Conservation (phyloP, 2,113 vertebrate species). For the Callopanchax toddi region DNA sequence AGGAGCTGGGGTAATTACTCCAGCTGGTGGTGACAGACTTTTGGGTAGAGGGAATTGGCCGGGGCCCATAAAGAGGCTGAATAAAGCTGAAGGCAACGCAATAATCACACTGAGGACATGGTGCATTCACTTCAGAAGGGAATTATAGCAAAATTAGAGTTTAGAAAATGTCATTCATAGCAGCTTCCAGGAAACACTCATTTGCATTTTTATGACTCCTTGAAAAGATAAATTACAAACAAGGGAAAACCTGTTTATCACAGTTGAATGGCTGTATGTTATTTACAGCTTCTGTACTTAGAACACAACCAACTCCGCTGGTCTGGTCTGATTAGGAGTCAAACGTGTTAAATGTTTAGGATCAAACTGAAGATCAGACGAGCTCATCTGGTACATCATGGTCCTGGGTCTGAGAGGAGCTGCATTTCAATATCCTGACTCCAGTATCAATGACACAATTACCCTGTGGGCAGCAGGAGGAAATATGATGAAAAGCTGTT, state of each 20-base stretch:
- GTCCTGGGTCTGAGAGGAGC: neutral
- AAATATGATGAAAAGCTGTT: constrained; percentile 20
- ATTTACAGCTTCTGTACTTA: neutral
- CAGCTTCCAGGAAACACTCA: constrained; percentile 3
- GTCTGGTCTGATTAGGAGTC: neutral
- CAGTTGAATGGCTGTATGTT: neutral
- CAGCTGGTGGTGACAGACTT: constrained; percentile 74
- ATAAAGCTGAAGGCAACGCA: constrained; percentile 45
- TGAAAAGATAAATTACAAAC: constrained; percentile 8
- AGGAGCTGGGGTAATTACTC: constrained; percentile 64
- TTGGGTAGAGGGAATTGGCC: constrained; percentile 41
- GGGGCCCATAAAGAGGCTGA: constrained; percentile 21
- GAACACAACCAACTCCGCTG: neutral
- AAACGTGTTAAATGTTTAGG: neutral
- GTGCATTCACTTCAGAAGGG: constrained; percentile 25
- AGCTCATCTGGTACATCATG: neutral
- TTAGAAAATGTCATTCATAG: constrained; percentile 7
- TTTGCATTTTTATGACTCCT: constrained; percentile 11
- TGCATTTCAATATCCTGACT: constrained; percentile 11
- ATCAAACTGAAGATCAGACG: constrained; percentile 27
- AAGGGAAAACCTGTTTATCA: constrained; percentile 9
- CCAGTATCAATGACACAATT: constrained; percentile 1
- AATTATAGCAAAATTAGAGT: constrained; percentile 22
- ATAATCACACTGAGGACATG: constrained; percentile 43
- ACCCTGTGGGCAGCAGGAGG: constrained; percentile 9